These are phyloP conservation scores for Hololepta plana DNA, from an alignment of 2,888 invertebrate species.

Conservation along the genomic window DNA sequence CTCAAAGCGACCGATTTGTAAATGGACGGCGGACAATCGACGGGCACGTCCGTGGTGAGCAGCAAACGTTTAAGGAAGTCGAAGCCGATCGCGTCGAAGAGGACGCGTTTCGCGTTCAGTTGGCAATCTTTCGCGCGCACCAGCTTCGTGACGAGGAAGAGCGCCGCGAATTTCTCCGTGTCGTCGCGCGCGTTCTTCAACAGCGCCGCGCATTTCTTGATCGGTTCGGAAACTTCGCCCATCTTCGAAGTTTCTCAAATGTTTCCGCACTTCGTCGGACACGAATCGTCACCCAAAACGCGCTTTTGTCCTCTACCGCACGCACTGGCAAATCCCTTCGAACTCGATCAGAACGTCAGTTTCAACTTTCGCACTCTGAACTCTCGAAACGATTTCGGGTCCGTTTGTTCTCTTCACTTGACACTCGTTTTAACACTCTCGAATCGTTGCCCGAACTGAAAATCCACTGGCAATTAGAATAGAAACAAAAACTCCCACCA, in stretches of 20 bases:
- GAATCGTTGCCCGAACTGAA: too few relatives aligned
- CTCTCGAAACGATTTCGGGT: conserved; percentile 1
- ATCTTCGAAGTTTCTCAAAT: conserved; percentile 12
- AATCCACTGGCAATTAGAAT: too few relatives aligned
- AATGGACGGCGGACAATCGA: conserved; percentile 74
- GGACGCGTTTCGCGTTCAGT: conserved; percentile 46
- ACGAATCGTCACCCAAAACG: too few relatives aligned
- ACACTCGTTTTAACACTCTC: too few relatives aligned
- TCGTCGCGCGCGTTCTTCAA: conserved; percentile 65
- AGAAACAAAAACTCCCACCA: too few relatives aligned
- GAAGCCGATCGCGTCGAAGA: conserved; percentile 82
- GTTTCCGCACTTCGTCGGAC: too few relatives aligned
- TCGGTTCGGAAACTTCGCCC: conserved; percentile 51
- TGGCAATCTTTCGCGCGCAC: conserved; percentile 70
- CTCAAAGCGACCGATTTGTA: conserved; percentile 84
- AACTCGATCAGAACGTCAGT: background rate
- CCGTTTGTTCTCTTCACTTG: too few relatives aligned
- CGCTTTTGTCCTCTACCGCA: too few relatives aligned
- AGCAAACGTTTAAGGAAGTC: conserved; percentile 68
- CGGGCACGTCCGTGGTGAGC: conserved; percentile 55
- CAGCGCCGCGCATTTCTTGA: conserved; percentile 69
- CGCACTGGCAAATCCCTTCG: background rate
- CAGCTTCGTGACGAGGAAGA: conserved; percentile 82
- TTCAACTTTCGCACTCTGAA: background rate
- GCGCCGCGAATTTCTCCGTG: conserved; percentile 79